Evolutionary conservation across 53 echinoderm and acorn worm species (phyloP), one percentile per base, ranked within the genome.

Genomic region (Antedon mediterranea): DNA sequence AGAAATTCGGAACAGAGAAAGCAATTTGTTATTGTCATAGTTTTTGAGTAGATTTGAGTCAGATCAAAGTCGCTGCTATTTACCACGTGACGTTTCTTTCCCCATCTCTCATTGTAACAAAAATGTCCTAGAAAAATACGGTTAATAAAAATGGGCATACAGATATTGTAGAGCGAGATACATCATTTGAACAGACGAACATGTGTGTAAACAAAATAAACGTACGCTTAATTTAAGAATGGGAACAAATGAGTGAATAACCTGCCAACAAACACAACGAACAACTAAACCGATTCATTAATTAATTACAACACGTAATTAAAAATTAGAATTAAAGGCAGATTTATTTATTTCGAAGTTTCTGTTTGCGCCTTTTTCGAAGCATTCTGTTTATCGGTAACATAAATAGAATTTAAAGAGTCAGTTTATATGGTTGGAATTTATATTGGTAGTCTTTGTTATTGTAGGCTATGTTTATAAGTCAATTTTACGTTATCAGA

Each of bases 1-100:
- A 57, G 57, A 57, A 57, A 57, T 57, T 57, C 57, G 57, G 57
- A 57, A 57, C 57, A 57, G 57, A 57, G 57, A 57, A 57, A 57
- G 57, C 57, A 57, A 57, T 57, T 57, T 57, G 57, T 57, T 57
- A 57, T 57, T 57, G 57, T 57, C 57, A 26, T 57, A 26, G 57
- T 57, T 57, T 57, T 18, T 57, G 57, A 57, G 57, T 57, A 8
- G 57, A 57, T 57, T 57, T 57, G 14, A 57, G 57, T 57, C 57
- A 26, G 57, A 57, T 57, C 57, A 57, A 57, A 57, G 57, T 11
- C 57, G 57, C 20, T 57, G 57, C 57, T 57, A 57, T 57, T 57
- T 18, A 57, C 20, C 9, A 18, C 57, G 4, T 37, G 37, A 11
- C 11, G 20, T 57, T 57, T 57, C 20, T 57, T 3, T 6, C 57